Percentiles rank a stretch among this genome's conserved stretches.
phyloP scores from a whole-genome alignment of 1,140 invertebrate species.

The Eupristina koningsbergeri region DNA sequence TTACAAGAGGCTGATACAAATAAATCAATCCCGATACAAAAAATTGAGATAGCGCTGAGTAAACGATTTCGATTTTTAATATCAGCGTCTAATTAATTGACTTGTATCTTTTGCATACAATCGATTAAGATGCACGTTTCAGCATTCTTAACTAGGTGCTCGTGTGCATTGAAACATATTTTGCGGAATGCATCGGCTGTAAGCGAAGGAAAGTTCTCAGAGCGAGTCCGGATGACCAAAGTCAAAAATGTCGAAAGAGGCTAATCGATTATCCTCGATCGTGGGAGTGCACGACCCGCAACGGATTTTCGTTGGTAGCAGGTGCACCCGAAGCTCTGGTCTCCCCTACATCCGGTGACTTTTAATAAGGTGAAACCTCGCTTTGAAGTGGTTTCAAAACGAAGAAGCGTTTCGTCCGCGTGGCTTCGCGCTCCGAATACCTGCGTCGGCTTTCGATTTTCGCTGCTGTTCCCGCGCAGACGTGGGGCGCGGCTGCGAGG shows the following conservation, averaged over 20 bases:
- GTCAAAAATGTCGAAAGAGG: background rate
- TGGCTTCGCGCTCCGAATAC: background rate
- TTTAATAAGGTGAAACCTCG: slow-evolving; percentile 6
- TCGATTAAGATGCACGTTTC: too few relatives aligned
- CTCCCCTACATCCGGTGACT: slow-evolving; percentile 17
- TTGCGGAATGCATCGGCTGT: background rate
- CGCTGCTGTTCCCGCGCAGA: background rate
- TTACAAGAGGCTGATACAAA: background rate
- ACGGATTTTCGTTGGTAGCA: background rate
- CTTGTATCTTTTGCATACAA: too few relatives aligned
- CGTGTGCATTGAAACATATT: too few relatives aligned
- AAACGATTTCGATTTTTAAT: background rate
- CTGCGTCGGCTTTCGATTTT: background rate
- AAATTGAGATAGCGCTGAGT: background rate
- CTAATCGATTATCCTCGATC: background rate
- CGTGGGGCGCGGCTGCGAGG: too few relatives aligned
- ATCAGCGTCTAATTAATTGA: too few relatives aligned
- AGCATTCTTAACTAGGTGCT: background rate
- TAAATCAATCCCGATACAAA: background rate
- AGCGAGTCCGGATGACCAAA: too few relatives aligned
- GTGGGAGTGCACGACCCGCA: background rate
- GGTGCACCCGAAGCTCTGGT: background rate
- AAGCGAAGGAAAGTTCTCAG: background rate
- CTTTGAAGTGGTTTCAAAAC: background rate
- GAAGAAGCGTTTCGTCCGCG: background rate